Conservation (phyloP, 1,140 invertebrate species). For the Eurosta solidaginis region DNA sequence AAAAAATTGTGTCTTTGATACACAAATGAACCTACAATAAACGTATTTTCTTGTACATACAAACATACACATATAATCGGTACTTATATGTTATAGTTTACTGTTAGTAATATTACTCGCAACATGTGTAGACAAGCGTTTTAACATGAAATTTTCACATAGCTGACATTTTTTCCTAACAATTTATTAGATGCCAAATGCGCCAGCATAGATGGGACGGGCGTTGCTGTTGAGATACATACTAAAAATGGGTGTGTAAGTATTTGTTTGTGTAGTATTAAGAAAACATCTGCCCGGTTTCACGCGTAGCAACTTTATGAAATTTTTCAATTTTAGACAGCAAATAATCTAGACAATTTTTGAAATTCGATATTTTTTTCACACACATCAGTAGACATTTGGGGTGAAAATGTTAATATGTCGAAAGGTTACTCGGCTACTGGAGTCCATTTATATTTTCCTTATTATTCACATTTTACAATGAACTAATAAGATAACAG, state of each 20-base stretch:
- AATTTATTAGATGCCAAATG: slow-evolving; percentile 15
- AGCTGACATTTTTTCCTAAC: slow-evolving; percentile 21
- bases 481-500: not conserved
- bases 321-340: not conserved
- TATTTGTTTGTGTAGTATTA: not conserved
- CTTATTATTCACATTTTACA: not conserved
- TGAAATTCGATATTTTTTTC: not conserved
- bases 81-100: slow-evolving; percentile 16
- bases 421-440: not conserved
- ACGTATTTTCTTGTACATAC: not conserved
- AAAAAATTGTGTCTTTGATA: not conserved
- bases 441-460: not conserved
- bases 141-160: slow-evolving; percentile 19
- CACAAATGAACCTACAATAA: not conserved
- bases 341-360: not conserved
- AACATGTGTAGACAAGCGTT: slow-evolving; percentile 27
- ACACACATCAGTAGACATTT: not conserved
- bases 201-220: too few relatives aligned
- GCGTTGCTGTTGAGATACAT: too few relatives aligned
- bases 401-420: not conserved
- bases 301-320: not conserved
- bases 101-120: slow-evolving; percentile 22
- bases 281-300: not conserved
- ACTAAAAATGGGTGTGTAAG: not conserved
- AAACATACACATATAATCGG: not conserved